These are phyloP conservation scores for Pogona vitticeps DNA, from an alignment of 2,113 vertebrate genomes.

Conservation along the genomic window DNA sequence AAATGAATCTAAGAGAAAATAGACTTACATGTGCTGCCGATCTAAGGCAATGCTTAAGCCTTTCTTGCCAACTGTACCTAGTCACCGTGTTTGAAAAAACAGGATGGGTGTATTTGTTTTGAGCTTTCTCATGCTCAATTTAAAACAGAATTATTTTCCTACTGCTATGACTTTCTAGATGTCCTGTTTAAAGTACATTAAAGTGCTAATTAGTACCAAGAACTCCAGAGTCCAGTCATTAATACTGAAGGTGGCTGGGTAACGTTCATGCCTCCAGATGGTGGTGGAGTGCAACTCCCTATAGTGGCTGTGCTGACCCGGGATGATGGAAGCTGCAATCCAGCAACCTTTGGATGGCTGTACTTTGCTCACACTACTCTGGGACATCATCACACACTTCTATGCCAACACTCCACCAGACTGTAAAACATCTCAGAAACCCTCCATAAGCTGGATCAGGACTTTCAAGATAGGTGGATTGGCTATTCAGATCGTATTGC, in stretches of 20 bases:
- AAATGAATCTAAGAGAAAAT: constrained; percentile 10
- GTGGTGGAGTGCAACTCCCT: no score
- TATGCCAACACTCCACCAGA: no score
- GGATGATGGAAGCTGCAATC: no score
- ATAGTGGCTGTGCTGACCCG: no score
- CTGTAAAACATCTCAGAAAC: no score
- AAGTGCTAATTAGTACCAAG: no score
- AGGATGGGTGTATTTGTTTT: not conserved
- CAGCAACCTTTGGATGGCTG: no score
- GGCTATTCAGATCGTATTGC: not conserved
- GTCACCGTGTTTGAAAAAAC: not conserved
- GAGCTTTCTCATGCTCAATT: not conserved
- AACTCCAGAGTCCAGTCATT: not conserved
- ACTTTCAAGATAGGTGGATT: not conserved
- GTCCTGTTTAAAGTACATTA: not conserved
- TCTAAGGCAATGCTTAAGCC: not conserved
- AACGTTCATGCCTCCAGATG: no score
- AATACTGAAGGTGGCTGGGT: no score
- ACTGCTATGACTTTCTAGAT: not conserved
- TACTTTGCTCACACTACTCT: no score
- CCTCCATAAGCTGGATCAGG: not conserved
- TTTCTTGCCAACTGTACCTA: not conserved
- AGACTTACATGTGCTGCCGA: not conserved
- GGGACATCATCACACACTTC: no score
- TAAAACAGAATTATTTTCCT: not conserved